Conservation (phyloP, 1,140 invertebrate species). For the Drosophila kikkawai region DNA sequence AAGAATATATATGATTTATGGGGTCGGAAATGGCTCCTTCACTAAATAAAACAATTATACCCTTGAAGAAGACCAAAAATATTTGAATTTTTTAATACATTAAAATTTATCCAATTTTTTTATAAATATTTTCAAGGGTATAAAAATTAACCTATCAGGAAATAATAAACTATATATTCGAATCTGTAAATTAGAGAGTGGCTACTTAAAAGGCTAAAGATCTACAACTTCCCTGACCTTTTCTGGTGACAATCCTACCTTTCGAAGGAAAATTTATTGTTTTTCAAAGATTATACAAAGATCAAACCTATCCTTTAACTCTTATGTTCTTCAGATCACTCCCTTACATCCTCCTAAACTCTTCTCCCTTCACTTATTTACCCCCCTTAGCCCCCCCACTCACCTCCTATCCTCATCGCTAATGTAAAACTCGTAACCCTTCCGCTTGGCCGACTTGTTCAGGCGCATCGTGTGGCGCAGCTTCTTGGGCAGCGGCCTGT, state of each 20-base stretch:
- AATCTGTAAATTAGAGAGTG: no score
- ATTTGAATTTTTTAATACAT: no score
- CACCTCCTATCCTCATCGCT: slow-evolving; percentile 87
- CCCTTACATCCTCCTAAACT: no score
- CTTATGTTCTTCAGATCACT: background rate
- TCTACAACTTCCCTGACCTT: background rate
- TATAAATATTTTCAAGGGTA: no score
- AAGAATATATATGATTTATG: no score
- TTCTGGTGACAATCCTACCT: background rate
- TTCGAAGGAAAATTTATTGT: no score
- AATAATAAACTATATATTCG: background rate
- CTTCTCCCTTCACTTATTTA: background rate
- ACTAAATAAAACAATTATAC: no score
- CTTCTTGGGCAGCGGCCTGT: slow-evolving; percentile 80
- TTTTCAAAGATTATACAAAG: background rate
- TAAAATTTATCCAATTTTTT: no score
- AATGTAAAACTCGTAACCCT: slow-evolving; percentile 86
- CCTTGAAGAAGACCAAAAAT: no score
- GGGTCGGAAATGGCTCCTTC: no score
- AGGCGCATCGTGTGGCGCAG: slow-evolving; percentile 74
- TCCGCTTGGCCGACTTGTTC: slow-evolving; percentile 85
- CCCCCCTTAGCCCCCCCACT: slow-evolving; percentile 8
- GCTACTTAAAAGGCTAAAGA: background rate
- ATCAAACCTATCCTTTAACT: background rate
- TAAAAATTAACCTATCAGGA: no score